Conservation (phyloP, 2,888 invertebrate species). For the Tinea pellionella region DNA sequence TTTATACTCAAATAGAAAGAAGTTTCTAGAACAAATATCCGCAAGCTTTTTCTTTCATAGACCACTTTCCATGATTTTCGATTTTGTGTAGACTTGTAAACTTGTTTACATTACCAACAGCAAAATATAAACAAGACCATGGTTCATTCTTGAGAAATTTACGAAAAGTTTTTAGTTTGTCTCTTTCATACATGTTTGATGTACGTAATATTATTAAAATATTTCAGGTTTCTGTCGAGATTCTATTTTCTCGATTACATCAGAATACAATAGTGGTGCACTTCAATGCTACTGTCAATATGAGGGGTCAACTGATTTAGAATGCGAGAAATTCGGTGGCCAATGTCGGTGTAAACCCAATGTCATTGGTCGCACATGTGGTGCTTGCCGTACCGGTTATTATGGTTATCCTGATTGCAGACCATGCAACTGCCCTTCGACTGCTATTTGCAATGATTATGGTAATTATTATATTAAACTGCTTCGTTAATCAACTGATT, state of each 20-base stretch:
- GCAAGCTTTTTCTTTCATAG: no score
- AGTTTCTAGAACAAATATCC: no score
- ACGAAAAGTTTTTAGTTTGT: no score
- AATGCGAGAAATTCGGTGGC: slow-evolving; percentile 94
- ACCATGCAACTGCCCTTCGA: slow-evolving; percentile 87
- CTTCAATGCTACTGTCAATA: slow-evolving; percentile 90
- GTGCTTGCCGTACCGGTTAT: slow-evolving; percentile 88
- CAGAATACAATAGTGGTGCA: slow-evolving; percentile 95
- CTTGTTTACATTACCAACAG: no score
- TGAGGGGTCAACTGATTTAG: slow-evolving; percentile 84
- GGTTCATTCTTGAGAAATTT: no score
- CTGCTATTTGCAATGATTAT: slow-evolving; percentile 82
- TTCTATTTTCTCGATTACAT: slow-evolving; percentile 92
- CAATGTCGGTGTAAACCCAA: slow-evolving; percentile 94
- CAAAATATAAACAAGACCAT: no score
- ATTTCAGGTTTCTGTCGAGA: slow-evolving; percentile 86
- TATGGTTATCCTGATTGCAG: slow-evolving; percentile 96
- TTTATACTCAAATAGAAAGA: no score
- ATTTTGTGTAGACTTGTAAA: no score
- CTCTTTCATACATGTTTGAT: no score
- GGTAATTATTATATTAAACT: no score
- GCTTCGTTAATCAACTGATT: not conserved
- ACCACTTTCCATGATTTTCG: no score
- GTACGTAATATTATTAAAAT: not conserved
- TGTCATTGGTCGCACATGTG: slow-evolving; percentile 91